Evolutionary conservation across 1,140 invertebrate genomes (phyloP), one percentile per base, ranked within the genome.

Genomic region (Drosophila seguyi): DNA sequence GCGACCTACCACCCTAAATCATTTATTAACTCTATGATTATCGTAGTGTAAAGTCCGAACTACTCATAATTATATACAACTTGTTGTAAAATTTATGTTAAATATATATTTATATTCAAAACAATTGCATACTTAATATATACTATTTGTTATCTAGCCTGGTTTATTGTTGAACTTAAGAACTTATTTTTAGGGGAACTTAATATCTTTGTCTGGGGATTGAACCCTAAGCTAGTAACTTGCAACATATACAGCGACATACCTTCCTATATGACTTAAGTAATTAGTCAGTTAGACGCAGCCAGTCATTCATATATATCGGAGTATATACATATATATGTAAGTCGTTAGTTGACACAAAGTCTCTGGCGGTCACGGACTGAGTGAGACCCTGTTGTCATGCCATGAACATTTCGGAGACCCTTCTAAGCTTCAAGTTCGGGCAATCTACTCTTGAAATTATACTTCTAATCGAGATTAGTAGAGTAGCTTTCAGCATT

Each of bases 391-490:
- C 10, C 22, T 50, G 62, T 71, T 56, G 48, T 25, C 16, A 42
- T 20, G 63, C 20, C 31, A 45, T 58, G 36, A 36, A 44, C n/a
- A 52, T 61, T 61, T 20, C 3, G 13, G 8, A 53, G 5, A 36
- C 31, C 14, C 14, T 36, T 36, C 14, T 2, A n/a, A 36, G 14
- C 31, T 38, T 38, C 14, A 36, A 36, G 13, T 20, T 52, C 6
- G n/a, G 31, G 7, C 20, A 29, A 44, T 52, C 13, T 47, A 27
- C 27, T 41, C 22, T 45, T 20, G 3, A 71, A 65, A 34, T 39
- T 8, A 11, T 18, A 57, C 7, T 11, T 14, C n/a, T 58, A 50
- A 41, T 71, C 20, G 11, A 67, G 63, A 67, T 47, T 67, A 31
- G n/a, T 25, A 25, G 25, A n/a, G 14, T 25, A 22, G n/a, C 22